Evolutionary conservation across 2,888 invertebrate genomes (phyloP).

Genomic region (Tetranychus piercei): DNA sequence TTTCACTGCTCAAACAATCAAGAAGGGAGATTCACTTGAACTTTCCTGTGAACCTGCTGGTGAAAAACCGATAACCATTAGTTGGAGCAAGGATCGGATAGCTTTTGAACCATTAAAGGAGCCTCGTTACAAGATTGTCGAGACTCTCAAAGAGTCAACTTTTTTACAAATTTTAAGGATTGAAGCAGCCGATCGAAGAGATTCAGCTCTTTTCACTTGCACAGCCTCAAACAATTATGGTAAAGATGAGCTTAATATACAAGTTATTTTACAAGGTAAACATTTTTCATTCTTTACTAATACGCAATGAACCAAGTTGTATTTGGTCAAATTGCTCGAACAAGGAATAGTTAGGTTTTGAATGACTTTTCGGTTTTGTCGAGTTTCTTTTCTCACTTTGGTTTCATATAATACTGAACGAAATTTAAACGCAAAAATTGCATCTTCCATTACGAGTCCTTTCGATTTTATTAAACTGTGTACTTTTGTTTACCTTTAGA

Average conservation of each 20-base stretch:
- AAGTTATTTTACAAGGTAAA: slow-evolving; percentile 74
- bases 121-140: slow-evolving; percentile 22
- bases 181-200: slow-evolving; percentile 24
- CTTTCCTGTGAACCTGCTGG: slow-evolving; percentile 29
- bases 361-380: background rate
- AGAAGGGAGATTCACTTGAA: slow-evolving; percentile 72
- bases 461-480: background rate
- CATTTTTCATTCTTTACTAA: background rate
- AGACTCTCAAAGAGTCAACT: slow-evolving; percentile 21
- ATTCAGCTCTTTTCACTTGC: slow-evolving; percentile 26
- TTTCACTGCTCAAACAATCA: slow-evolving; percentile 70
- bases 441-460: background rate
- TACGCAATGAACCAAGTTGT: background rate
- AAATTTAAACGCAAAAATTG: too few relatives aligned
- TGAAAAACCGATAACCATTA: slow-evolving; percentile 33
- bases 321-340: too few relatives aligned
- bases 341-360: too few relatives aligned
- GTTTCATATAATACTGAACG: background rate
- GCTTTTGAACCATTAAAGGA: slow-evolving; percentile 20
- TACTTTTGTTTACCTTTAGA: slow-evolving; percentile 19
- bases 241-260: slow-evolving; percentile 79
- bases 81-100: slow-evolving; percentile 34
- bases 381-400: background rate
- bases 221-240: slow-evolving; percentile 25
- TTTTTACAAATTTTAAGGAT: slow-evolving; percentile 24